A percentile compares a stretch with the other conserved stretches of the same genome.
Conservation (phyloP, 2,888 invertebrate species). For the Synergus gifuensis region DNA sequence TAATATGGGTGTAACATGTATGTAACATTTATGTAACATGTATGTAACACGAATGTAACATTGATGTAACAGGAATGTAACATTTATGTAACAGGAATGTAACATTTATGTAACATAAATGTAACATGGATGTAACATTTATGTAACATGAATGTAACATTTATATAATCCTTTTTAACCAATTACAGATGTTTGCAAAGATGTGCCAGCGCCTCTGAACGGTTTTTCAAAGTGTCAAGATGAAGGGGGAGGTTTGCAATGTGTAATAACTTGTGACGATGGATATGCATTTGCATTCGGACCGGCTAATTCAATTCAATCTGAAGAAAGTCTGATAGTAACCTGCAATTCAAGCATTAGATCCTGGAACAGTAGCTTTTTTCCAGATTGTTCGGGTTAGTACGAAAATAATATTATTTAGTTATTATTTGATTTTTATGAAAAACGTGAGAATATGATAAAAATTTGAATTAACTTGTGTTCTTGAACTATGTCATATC, state of each 20-base stretch:
- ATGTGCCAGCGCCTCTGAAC: conserved; percentile 77
- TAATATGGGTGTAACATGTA: too few species aligned
- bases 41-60: not conserved
- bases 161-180: not conserved
- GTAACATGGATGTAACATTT: not conserved
- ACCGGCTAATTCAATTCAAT: conserved; percentile 57
- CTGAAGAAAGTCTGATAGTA: conserved; percentile 56
- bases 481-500: conserved; percentile 44
- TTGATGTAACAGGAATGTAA: not conserved
- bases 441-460: too few species aligned
- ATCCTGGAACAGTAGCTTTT: conserved; percentile 59
- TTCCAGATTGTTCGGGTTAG: conserved; percentile 81
- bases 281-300: conserved; percentile 82
- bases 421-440: not conserved
- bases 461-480: not conserved
- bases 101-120: not conserved
- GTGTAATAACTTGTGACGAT: conserved; percentile 81
- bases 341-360: conserved; percentile 63
- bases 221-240: conserved; percentile 78
- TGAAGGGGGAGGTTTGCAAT: conserved; percentile 77
- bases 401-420: conserved; percentile 1
- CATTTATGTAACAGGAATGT: not conserved
- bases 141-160: conserved; percentile 6
- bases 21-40: not conserved
- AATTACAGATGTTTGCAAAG: conserved; percentile 76